These are phyloP conservation scores for Epinephelus malabaricus DNA, from an alignment of 2,797 vertebrate genomes.

Conservation along the genomic window DNA sequence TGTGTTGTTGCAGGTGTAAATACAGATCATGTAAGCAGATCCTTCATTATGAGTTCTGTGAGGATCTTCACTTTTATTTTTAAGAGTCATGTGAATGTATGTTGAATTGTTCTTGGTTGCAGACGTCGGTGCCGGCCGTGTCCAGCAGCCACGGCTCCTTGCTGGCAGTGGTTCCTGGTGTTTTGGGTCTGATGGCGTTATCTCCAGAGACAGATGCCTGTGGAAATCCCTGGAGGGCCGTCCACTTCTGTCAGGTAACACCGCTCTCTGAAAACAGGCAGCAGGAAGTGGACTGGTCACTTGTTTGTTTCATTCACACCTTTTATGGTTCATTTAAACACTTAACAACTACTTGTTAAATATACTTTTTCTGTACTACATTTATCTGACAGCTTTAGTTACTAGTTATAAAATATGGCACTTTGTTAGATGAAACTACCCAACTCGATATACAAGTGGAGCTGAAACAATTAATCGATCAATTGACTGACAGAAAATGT, in stretches of 20 bases:
- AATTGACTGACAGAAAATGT: too few relatives aligned
- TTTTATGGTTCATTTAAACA: too few relatives aligned
- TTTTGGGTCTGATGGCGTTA: slow-evolving; percentile 80
- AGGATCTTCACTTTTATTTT: not conserved
- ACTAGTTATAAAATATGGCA: too few relatives aligned
- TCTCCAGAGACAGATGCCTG: slow-evolving; percentile 78
- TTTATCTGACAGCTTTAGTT: too few relatives aligned
- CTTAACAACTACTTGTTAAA: too few relatives aligned
- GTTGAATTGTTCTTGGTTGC: not conserved
- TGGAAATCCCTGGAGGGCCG: slow-evolving; percentile 80
- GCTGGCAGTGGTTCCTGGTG: slow-evolving; percentile 78
- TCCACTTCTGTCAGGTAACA: slow-evolving; percentile 84
- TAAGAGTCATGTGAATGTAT: not conserved
- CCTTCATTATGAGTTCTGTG: not conserved
- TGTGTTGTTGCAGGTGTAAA: not conserved
- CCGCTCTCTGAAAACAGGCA: too few relatives aligned
- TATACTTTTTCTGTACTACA: too few relatives aligned
- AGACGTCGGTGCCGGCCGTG: slow-evolving; percentile 79
- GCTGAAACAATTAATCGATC: too few relatives aligned
- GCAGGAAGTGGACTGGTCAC: too few relatives aligned
- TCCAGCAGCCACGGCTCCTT: slow-evolving; percentile 76
- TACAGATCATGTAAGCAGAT: not conserved
- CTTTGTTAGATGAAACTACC: too few relatives aligned
- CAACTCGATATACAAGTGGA: too few relatives aligned
- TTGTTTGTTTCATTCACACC: too few relatives aligned